Evolutionary conservation across 2,797 vertebrate genomes (phyloP), one percentile per base, ranked within the genome.

Genomic region (Rhincodon typus): DNA sequence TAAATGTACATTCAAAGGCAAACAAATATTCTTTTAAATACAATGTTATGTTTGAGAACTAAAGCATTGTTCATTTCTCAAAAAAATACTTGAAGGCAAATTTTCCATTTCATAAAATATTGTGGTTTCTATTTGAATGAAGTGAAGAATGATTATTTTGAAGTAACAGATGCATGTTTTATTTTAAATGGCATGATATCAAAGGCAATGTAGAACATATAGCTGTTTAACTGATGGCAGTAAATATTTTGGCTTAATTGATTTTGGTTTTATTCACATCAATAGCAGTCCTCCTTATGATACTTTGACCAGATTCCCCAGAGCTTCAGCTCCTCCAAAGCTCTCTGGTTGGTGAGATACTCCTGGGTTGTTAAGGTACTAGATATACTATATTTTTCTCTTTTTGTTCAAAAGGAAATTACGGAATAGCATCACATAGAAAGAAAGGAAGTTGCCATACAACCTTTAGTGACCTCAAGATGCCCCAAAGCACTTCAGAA

Each of bases 331-430:
- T 96, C 98, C 97, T 96, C 98, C 97, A 95, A 97, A 97, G 96
- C 97, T 98, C 96, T 97, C 97, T 93, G 98, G 98, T 97, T 98
- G 98, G 98, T 98, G 98, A 98, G 97, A 96, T 96, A 82, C 96
- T 96, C 96, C 42, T 34, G 91, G 96, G 97, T 96, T 97, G 97
- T 96, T 97, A 97, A 98, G 98, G 98, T 98, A 98, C 96, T 96
- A 90, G 23, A 91, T 95, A 96, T 95, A 84, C 70, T 62, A 70
- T 23, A 57, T 79, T n/a, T 82, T 87, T 86, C 23, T 66, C 42
- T 66, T 69, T 67, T 82, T 95, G 91, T 70, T 19, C 69, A 21
- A 1, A 42, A 69, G 62, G 25, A 88, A 84, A 88, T 69, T 69
- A 66, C 69, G 90, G 46, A 8, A 27, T 38, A 42, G 21, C 90